phyloP scores from a whole-genome alignment of 1,140 invertebrate genomes.

The Plutomurus gul region DNA sequence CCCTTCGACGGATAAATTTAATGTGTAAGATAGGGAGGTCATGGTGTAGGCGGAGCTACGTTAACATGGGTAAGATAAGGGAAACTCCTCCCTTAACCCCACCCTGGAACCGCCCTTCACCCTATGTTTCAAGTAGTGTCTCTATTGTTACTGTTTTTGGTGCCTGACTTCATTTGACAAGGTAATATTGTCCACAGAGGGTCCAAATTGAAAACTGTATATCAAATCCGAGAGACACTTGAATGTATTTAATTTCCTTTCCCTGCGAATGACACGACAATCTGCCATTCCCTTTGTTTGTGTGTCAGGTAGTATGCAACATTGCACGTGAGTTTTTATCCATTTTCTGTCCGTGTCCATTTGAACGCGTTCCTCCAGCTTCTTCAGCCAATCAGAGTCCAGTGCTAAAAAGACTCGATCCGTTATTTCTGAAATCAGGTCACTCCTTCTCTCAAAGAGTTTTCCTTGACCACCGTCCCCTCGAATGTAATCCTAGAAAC shows the following conservation, averaged over 20 bases:
- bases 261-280: slow-evolving; percentile 37
- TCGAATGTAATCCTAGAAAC: slow-evolving; percentile 34
- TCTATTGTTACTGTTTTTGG: too few species aligned
- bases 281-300: slow-evolving; percentile 45
- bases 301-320: slow-evolving; percentile 46
- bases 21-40: too few species aligned
- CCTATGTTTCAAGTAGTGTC: too few species aligned
- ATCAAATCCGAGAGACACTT: slow-evolving; percentile 48
- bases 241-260: slow-evolving; percentile 18
- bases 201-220: slow-evolving; percentile 52
- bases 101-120: too few species aligned
- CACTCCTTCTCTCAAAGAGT: background rate
- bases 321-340: slow-evolving; percentile 43
- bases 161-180: background rate
- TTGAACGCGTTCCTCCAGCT: slow-evolving; percentile 45
- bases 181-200: background rate
- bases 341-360: slow-evolving; percentile 3
- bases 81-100: too few species aligned
- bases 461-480: background rate
- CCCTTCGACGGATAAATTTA: too few species aligned
- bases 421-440: slow-evolving; percentile 23
- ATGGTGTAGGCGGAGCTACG: too few species aligned
- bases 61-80: too few species aligned
- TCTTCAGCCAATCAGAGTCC: slow-evolving; percentile 46
- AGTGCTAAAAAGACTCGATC: slow-evolving; percentile 43